Evolutionary conservation across 1,140 invertebrate genomes (phyloP), one percentile per base, ranked within the genome.

Genomic region (Drosophila guanche): DNA sequence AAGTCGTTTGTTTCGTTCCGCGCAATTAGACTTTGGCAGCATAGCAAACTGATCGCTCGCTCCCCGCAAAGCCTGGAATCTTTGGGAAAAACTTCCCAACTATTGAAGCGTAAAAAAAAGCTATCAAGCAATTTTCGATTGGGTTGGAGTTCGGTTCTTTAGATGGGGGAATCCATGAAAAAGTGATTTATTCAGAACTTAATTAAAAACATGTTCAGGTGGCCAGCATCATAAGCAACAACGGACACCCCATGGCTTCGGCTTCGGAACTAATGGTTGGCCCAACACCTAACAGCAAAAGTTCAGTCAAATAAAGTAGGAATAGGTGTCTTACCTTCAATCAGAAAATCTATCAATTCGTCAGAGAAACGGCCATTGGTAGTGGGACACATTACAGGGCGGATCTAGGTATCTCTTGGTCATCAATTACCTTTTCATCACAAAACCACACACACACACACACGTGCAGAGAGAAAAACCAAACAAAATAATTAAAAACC

Each of bases 1-100:
- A 83, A 86, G 84, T 88, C 71, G 84, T 89, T 88, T 88, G 78
- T 84, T 88, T 89, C 75, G 79, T 88, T 88, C 83, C 83, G 72
- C 79, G 83, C 83, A 88, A 88, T 88, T 88, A 88, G 83, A 88
- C 75, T 88, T 81, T 83, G 83, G 78, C 75, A 88, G 78, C 78
- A 76, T 42, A 54, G 54, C 48, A 43, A 75, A 68, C 67, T 76
- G 81, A 81, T 86, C 83, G 79, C 79, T 72, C 42, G 46, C 68
- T 65, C 60, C 22, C 62, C 46, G 27, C 20, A 20, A 22, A 16
- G 47, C 22, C 20, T 16, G 41, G 14, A 40, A 37, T 47, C 37
- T 23, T 57, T 47, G 46, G 29, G 42, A 63, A 23, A 63, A 70
- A 52, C 50, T 54, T 22, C 51, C 51, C 41, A 76, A 50, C 47